Conservation (phyloP, 2,888 invertebrate species). For the Hydrotaea cyrtoneurina region DNA sequence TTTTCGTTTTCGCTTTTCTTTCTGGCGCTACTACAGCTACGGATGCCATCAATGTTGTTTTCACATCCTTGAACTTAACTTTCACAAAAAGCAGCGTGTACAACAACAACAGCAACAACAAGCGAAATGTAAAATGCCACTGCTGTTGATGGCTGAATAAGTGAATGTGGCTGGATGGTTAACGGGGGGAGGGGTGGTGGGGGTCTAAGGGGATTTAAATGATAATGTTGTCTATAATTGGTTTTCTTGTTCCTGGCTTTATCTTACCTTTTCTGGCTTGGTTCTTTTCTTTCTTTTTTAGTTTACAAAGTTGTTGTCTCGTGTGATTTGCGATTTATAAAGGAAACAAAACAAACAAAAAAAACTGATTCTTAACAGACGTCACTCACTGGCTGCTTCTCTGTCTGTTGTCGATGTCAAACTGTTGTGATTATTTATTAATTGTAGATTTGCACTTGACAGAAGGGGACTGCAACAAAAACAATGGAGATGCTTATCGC, state of each 20-base stretch:
- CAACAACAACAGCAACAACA: background rate
- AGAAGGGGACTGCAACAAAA: too few species aligned
- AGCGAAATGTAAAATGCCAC: background rate
- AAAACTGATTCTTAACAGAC: too few species aligned
- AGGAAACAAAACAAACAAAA: too few species aligned
- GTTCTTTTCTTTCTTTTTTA: too few species aligned
- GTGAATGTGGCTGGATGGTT: background rate
- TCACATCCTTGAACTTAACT: constrained; percentile 67
- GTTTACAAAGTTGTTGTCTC: too few species aligned
- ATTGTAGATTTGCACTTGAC: background rate
- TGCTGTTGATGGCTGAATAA: background rate
- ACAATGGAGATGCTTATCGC: background rate
- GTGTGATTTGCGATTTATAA: too few species aligned
- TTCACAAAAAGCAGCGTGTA: constrained; percentile 60
- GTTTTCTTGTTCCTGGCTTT: too few species aligned
- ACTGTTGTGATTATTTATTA: background rate
- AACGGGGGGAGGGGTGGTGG: background rate
- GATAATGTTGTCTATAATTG: too few species aligned
- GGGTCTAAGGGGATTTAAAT: background rate
- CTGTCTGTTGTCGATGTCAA: background rate
- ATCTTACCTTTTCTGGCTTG: too few species aligned
- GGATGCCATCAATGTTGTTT: constrained; percentile 24
- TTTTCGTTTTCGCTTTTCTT: constrained; percentile 26
- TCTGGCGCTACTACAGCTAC: constrained; percentile 41
- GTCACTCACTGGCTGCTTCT: background rate